These are phyloP conservation scores for Oreocharis arfaki DNA, from an alignment of 2,113 vertebrate species.

Conservation along the genomic window DNA sequence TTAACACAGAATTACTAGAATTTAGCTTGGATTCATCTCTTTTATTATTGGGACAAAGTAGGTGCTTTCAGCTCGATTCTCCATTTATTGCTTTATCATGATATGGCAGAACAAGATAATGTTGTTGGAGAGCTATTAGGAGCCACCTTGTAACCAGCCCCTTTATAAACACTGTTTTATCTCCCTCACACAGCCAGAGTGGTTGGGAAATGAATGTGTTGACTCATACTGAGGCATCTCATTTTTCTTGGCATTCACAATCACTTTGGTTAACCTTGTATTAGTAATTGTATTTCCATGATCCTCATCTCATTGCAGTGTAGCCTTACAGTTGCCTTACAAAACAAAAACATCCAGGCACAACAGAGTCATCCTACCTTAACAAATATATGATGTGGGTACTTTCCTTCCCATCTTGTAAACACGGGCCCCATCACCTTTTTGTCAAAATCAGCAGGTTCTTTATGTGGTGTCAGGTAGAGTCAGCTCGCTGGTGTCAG, in stretches of 20 bases:
- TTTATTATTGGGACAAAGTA: neutral
- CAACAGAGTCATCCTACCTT: neutral
- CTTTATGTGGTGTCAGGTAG: neutral
- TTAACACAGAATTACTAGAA: neutral
- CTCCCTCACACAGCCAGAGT: neutral
- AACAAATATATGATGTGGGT: neutral
- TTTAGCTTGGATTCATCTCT: neutral
- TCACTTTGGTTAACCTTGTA: constrained; percentile 27
- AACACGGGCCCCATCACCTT: neutral
- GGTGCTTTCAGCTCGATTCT: neutral
- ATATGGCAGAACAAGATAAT: neutral
- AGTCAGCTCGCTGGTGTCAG: neutral
- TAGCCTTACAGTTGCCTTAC: constrained; percentile 3
- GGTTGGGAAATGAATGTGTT: constrained; percentile 13
- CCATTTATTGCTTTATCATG: neutral
- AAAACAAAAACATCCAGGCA: neutral
- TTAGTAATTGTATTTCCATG: neutral
- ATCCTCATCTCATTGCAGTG: constrained; percentile 9
- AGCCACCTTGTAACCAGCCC: neutral
- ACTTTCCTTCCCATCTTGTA: neutral
- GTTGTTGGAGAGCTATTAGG: neutral
- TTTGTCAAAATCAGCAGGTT: neutral
- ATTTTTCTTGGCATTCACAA: constrained; percentile 30
- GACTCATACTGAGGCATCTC: constrained; percentile 11
- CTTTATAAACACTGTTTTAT: neutral